phyloP scores from a whole-genome alignment of 1,140 invertebrate species.

The Drosophila simulans region DNA sequence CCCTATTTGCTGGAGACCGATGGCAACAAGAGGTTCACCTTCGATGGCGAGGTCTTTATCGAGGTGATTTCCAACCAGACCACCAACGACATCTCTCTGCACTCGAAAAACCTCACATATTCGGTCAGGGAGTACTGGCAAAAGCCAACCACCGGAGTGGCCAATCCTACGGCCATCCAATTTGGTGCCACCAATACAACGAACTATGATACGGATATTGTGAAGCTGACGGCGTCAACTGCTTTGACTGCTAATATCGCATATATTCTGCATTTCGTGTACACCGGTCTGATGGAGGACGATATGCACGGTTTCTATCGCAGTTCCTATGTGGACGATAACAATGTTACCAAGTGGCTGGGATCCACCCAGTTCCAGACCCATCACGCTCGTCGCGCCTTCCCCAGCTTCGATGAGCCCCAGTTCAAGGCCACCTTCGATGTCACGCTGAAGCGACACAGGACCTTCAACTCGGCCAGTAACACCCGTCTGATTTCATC shows the following conservation, averaged over 20 bases:
- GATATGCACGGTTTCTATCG: constrained; percentile 92
- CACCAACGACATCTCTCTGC: constrained; percentile 86
- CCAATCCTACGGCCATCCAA: not conserved
- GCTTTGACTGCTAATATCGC: constrained; percentile 64
- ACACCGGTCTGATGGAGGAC: constrained; percentile 86
- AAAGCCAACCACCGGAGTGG: constrained; percentile 27
- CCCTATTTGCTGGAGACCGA: constrained; percentile 86
- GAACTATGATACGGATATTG: constrained; percentile 52
- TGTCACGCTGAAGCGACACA: constrained; percentile 87
- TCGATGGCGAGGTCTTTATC: constrained; percentile 87
- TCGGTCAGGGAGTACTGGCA: constrained; percentile 52
- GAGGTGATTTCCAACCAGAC: constrained; percentile 68
- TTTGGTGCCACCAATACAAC: constrained; percentile 11
- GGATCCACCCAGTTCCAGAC: constrained; percentile 93
- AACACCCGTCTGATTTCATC: constrained; percentile 58
- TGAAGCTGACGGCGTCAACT: constrained; percentile 75
- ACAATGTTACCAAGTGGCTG: constrained; percentile 85
- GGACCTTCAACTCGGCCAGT: constrained; percentile 51
- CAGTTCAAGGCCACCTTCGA: constrained; percentile 92
- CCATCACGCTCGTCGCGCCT: constrained; percentile 91
- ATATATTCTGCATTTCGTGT: constrained; percentile 85
- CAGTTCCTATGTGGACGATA: constrained; percentile 88
- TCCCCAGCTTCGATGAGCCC: constrained; percentile 96
- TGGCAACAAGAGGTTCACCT: constrained; percentile 86
- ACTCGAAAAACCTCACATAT: constrained; percentile 87